A percentile compares a stretch with the other conserved stretches of the same genome.
Evolutionary conservation across 2,888 invertebrate species (phyloP).

Genomic region (Dryadula phaetusa): DNA sequence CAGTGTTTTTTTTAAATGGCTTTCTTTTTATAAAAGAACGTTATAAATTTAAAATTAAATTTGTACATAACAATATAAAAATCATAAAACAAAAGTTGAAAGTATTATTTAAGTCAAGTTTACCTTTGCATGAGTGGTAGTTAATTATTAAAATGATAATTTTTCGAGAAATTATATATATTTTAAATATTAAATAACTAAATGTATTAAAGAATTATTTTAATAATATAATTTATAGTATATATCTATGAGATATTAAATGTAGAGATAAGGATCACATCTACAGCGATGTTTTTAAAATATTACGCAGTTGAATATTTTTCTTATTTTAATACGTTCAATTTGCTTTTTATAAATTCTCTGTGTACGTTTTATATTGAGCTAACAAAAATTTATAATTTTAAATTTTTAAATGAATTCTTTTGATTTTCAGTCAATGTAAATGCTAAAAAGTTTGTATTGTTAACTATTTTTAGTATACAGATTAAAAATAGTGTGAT

Average conservation of each 20-base stretch:
- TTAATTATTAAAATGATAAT: background rate
- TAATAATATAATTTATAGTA: background rate
- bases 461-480: background rate
- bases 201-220: background rate
- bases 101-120: background rate
- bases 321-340: background rate
- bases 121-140: background rate
- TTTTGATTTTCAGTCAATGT: background rate
- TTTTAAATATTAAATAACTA: background rate
- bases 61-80: background rate
- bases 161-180: too few relatives aligned
- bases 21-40: background rate
- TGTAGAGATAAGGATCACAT: constrained; percentile 5
- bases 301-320: constrained; percentile 17
- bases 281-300: constrained; percentile 2
- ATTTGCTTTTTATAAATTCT: background rate
- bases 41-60: background rate
- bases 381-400: background rate
- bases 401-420: background rate
- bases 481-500: background rate
- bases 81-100: background rate
- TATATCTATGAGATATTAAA: background rate
- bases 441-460: background rate
- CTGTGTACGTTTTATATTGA: background rate
- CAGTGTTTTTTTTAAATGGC: background rate